Evolutionary conservation across 2,113 vertebrate genomes (phyloP).

Genomic region (human (Homo sapiens)): DNA sequence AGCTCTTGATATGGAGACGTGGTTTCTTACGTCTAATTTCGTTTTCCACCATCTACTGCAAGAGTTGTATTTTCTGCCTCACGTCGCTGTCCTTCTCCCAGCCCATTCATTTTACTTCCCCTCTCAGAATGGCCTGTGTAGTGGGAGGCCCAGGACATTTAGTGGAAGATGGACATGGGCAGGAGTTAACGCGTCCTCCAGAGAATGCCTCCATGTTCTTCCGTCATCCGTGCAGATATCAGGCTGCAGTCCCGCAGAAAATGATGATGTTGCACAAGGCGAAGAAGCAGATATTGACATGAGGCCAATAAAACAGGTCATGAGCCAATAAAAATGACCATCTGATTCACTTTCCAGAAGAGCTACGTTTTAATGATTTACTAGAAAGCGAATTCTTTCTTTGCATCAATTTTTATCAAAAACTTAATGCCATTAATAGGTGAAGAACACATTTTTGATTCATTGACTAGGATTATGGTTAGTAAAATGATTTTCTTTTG

Average conservation of each 20-base stretch:
- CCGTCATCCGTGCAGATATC: not conserved
- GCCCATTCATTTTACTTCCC: not conserved
- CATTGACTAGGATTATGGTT: not conserved
- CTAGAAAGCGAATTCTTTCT: not conserved
- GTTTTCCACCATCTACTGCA: not conserved
- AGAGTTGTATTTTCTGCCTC: not conserved
- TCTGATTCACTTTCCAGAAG: not conserved
- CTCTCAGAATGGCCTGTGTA: not conserved
- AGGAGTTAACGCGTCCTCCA: not conserved
- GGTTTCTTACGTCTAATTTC: not conserved
- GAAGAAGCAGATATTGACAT: not conserved
- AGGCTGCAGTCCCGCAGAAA: not conserved
- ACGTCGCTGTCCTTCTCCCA: not conserved
- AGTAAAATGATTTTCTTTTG: not conserved
- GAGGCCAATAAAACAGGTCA: not conserved
- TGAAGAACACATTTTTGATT: not conserved
- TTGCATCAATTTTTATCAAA: not conserved
- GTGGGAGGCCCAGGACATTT: not conserved
- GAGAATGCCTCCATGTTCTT: not conserved
- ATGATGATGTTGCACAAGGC: not conserved
- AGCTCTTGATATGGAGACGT: not conserved
- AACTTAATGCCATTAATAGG: not conserved
- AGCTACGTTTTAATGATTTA: not conserved
- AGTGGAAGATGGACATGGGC: not conserved
- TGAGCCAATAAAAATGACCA: not conserved